Base-by-base conservation (phyloP, 2,113 vertebrate species). In the Prolemur simus region DNA sequence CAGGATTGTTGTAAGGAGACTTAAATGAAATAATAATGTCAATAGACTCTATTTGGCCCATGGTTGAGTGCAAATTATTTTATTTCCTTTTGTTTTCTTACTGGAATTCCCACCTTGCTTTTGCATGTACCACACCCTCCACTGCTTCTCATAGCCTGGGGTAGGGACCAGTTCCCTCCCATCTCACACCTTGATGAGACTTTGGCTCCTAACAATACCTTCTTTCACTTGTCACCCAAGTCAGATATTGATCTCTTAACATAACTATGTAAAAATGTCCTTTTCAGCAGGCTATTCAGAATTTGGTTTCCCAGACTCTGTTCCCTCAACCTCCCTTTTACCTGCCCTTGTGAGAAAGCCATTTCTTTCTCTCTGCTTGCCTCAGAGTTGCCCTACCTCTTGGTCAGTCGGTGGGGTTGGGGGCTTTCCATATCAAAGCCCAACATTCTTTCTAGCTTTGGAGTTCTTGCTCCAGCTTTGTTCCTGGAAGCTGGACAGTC, bases 221-320 rank as follows among this genome's bases (percentile, higher is more conserved):
- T 45, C 69, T 64, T 71, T 83, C 63, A 78, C 25, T 52, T 63
- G 32, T 82, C n/a, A 58, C 45, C 23, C 39, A 58, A 76, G 64
- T 89, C 85, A 76, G 32, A 66, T 89, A 37, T 63, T 92, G n/a
- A n/a, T 45, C 21, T 96, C 74, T 76, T 83, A 94, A 84, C 18
- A 37, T n/a, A n/a, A 60, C 20, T 80, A 81, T 76, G 66, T 89
- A 54, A 86, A 96, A 82, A 80, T 85, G 27, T 68, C 29, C 42
- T 85, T 84, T 96, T 52, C 10, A 42, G 49, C 42, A 77, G 42
- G 34, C 89, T 73, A 5, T 74, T 80, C 20, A 73, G 64, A 66
- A 42, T 58, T 78, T 63, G 58, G 29, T 56, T 89, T 18, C 56
- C 63, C n/a, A 42, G 32, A 64, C 25, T 93, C 27, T 56, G 20